phyloP scores from a whole-genome alignment of 2,888 invertebrate genomes.

The Dexiosoma caninum region DNA sequence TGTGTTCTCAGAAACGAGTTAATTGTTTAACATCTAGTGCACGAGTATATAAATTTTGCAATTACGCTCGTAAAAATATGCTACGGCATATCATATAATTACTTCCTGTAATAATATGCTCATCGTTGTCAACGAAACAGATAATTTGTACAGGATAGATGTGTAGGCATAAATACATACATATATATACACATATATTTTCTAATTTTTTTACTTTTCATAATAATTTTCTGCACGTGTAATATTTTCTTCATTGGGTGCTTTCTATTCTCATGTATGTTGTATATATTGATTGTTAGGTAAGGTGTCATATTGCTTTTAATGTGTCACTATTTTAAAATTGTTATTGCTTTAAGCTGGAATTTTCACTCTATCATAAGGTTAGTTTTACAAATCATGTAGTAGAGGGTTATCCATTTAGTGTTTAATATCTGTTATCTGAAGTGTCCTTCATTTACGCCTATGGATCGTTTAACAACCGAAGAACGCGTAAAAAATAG shows the following conservation, averaged over 20 bases:
- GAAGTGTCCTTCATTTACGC: no score
- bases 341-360: no score
- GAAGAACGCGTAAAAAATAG: no score
- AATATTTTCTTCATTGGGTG: background rate
- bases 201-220: background rate
- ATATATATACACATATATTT: no score
- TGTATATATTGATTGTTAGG: background rate
- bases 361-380: background rate
- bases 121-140: no score
- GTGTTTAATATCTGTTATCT: no score
- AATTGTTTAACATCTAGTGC: background rate
- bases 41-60: background rate
- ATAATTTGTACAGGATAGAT: no score
- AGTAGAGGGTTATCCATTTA: no score
- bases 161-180: no score
- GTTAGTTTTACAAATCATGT: background rate
- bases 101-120: no score
- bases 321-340: slow-evolving; percentile 27
- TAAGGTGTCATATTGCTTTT: slow-evolving; percentile 23
- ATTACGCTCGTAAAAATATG: background rate
- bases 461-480: no score
- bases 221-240: background rate
- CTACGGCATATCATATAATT: no score
- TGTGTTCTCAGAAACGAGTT: background rate
- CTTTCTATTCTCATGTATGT: background rate